Evolutionary conservation across 1,140 invertebrate species (phyloP), one percentile per base, ranked within the genome.

Genomic region (Dolichoris vasculosae): DNA sequence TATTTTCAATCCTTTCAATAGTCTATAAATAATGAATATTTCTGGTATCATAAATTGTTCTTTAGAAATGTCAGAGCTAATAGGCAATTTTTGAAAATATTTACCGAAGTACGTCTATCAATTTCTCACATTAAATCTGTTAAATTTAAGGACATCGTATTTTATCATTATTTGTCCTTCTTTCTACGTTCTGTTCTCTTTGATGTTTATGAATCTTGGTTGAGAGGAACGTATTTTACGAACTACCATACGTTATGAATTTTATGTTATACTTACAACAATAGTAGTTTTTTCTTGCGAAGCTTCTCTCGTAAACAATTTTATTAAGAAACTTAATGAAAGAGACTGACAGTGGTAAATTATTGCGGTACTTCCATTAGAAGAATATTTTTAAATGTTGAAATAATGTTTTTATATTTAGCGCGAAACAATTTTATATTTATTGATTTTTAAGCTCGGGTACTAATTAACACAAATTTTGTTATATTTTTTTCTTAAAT

Each of bases 131-230:
- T 71, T 78, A 78, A 84, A 78, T 67, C 20, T 7, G 77, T 15
- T 51, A 35, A 51, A 71, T 78, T 84, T 79, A 80, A 85, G 32
- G 79, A 85, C 67, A 35, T 75, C 64, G 30, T 80, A 79, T 80
- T 80, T 85, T 78, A 80, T 80, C 64, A 80, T 85, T 80, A 80
- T 85, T 85, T 85, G 78, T 85, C 77, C 63, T 63, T 76, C 83
- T 78, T 78, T 84, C 63, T 32, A 40, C 59, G 13, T 78, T 78
- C 63, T 35, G 40, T 84, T 84, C 75, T 38, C 75, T 84, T 80
- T 85, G 76, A 80, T 85, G 78, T 85, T 85, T 85, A 85, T n/a
- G 77, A 80, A 32, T 64, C 4, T 69, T 63, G 48, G 46, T 59
- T 80, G 83, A 75, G 43, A 79, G 38, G n/a, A 11, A 73, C 20